Conservation (phyloP, 2,113 vertebrate genomes). For the Ciconia boyciana region DNA sequence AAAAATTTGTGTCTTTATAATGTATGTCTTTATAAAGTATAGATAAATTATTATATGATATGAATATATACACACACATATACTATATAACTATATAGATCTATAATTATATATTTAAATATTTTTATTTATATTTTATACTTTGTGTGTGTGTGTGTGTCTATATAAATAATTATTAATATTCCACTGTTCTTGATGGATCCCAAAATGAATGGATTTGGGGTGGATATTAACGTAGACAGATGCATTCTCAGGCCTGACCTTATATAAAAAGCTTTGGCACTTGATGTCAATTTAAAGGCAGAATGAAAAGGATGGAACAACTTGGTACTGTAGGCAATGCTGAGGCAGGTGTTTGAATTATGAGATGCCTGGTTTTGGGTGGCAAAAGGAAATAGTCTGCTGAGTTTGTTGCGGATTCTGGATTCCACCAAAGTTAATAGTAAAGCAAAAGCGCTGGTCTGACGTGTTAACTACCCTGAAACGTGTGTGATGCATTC, state of each 20-base stretch:
- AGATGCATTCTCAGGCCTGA: background rate
- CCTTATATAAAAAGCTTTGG: background rate
- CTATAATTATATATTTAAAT: background rate
- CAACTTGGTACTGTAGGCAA: background rate
- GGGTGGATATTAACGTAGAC: background rate
- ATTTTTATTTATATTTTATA: background rate
- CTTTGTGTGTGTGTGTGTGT: background rate
- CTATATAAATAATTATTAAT: background rate
- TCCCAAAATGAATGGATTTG: background rate
- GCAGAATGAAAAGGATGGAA: background rate
- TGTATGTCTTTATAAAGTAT: background rate
- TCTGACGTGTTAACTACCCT: background rate
- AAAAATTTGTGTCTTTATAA: background rate
- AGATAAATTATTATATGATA: too few species aligned
- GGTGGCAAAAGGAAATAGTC: background rate
- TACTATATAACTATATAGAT: background rate
- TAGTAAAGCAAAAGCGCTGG: constrained; percentile 11
- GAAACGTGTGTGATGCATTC: background rate
- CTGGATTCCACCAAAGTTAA: background rate
- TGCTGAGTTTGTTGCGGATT: constrained; percentile 11
- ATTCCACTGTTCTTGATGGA: background rate
- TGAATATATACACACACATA: background rate
- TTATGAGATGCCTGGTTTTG: background rate
- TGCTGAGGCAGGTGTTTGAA: background rate
- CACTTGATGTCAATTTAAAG: background rate